Evolutionary conservation across 2,113 vertebrate species (phyloP), one percentile per base, ranked within the genome.

Genomic region (Colossoma macropomum): DNA sequence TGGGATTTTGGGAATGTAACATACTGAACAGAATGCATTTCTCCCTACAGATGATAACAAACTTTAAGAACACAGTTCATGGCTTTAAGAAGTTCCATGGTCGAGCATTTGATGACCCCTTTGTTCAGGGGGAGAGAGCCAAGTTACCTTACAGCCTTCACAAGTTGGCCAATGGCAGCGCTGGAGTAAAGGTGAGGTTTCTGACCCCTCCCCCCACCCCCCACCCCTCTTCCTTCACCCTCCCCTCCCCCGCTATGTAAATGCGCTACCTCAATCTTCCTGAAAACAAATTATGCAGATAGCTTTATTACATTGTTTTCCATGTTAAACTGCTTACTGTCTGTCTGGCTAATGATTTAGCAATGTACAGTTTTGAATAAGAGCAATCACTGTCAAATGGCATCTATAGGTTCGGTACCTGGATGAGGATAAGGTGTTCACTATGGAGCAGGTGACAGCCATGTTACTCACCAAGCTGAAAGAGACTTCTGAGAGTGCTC

Each of bases 21-120:
- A 13, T 23, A 74, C 21, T 74, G 32, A 78, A 19, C 21, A 74
- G n/a, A 66, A 77, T 25, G 21, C 25, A 56, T 75, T 77, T 65
- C 11, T 13, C 28, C 3, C 86, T 85, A 74, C 93, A 98, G 97
- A 93, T 98, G 0, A 93, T 98, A 90, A 97, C 97, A 70, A 98
- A 99, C 72, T 95, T 97, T 90, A 98, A 97, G 95, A 99, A 98
- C 85, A 96, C 97, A 63, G 87, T 99, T 27, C 96, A 99, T 87
- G 95, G 97, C 73, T 99, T 99, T 91, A 98, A 98, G 91, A 97
- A 96, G 84, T 94, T 98, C 89, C 97, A 98, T 17, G 96, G 96
- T 71, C 92, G 97, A 89, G 91, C 95, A 5, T 98, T 96, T 88
- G 96, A 98, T 81, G 97, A 99, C 90, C 95, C 95, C 11, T 95